Evolutionary conservation across 2,113 vertebrate species (phyloP), one percentile per base, ranked within the genome.

Genomic region (crab-eating macaque (Macaca fascicularis)): DNA sequence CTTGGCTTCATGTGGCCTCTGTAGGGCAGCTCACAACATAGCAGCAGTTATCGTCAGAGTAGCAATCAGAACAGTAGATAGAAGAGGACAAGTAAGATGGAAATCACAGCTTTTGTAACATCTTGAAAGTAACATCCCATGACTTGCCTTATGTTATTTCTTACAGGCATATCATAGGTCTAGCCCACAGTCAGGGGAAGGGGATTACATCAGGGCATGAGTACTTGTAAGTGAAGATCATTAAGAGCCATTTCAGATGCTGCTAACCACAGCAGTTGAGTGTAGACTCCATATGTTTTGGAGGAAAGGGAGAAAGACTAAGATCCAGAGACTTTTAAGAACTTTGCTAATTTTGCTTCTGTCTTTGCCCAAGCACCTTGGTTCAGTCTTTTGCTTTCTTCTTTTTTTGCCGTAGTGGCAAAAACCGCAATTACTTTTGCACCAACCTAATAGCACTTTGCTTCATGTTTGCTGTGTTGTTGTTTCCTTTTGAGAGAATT

Each of bases 401-500:
- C 61, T 14, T 64, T 14, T 30, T 64, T 64, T 64, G 27, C 61
- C 5, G 5, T 32, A 32, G 61, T 64, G 61, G 61, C 61, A 64
- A 64, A 64, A 64, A 64, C 61, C 13, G 2, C 5, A 11, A 27
- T 61, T 61, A 32, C 27, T 64, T 14, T 64, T 64, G 61, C 27
- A 64, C 61, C 61, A 32, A 30, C 61, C 61, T 64, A 2, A 32
- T 82, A 90, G 27, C 52, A 76, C 1, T 45, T 84, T 79, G 50
- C 48, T 90, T 30, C 59, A 11, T 85, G 61, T 90, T 85, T 97
- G 23, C 52, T 96, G 13, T 82, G 19, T 87, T 96, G 76, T 86
- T 95, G 78, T 52, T 97, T 97, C 30, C 16, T 81, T 76, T 88
- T 88, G 72, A 94, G 92, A 70, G 27, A 90, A 81, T 85, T 86